Base-by-base conservation (phyloP, 2,113 vertebrate species). In the Oreochromis tanganicae region DNA sequence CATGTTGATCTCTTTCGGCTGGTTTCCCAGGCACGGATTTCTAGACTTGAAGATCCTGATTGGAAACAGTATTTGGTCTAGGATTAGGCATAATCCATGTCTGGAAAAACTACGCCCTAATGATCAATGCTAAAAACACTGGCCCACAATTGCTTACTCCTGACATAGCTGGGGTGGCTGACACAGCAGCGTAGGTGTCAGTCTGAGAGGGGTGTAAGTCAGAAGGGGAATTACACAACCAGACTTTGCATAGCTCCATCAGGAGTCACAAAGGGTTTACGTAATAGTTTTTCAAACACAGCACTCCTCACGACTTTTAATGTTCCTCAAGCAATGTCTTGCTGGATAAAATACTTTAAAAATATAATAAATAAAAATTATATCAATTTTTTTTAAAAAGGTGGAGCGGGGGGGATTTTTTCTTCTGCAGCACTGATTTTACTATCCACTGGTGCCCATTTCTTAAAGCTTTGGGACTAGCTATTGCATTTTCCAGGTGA, bases 371-470 rank as follows among this genome's bases (percentile, higher is more conserved):
- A 41, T 24, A 19, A 27, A 57, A 38, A 38, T 66, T 7, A 66
- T 7, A 66, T 66, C 3, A 13, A 0, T 63, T 63, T 63, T 61
- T 61, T 63, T 1, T 0, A 0, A 3, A 63, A 38, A 66, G 19
- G 34, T 3, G 19, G 1, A n/a, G n/a, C 1, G 0, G 24, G 4
- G 7, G 13, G 8, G 17, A 0, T 21, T 56, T 13, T 34, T 34
- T 32, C 17, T 78, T 52, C 17, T 52, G 27, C 27, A 52, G 46
- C 27, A 73, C 41, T 46, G 68, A 73, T 27, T 75, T 78, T 34
- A 52, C 27, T 52, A 13, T 78, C 27, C 27, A 52, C 46, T 52
- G 46, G 17, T 52, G 46, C 2, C 46, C 17, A 52, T 32, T n/a
- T 52, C 27, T 52, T 52, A 32, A 13, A 78, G 6, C 17, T 52